Conservation (phyloP, 2,797 vertebrate genomes). For the Galaxias olidus region DNA sequence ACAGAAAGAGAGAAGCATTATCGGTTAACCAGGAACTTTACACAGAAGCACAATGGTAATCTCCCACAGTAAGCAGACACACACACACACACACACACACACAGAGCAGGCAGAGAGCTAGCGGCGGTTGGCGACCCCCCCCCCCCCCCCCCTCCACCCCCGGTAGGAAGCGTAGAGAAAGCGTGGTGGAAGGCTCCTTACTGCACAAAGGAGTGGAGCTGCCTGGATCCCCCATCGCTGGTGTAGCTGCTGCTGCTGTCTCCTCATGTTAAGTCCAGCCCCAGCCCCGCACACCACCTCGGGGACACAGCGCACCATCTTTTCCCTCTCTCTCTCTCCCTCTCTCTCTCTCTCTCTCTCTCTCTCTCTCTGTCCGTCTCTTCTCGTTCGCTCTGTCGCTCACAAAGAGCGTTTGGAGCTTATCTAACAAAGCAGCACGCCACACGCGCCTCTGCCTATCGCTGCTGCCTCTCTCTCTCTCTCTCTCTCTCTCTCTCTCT, state of each 20-base stretch:
- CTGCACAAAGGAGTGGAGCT: constrained; percentile 75
- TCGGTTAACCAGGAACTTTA: constrained; percentile 2
- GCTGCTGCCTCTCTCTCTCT: constrained; percentile 30
- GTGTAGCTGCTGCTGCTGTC: no score
- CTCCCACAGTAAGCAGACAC: background rate
- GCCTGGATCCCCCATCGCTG: constrained; percentile 73
- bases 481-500: constrained; percentile 9
- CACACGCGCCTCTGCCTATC: constrained; percentile 69
- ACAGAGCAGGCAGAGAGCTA: constrained; percentile 39
- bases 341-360: constrained; percentile 27
- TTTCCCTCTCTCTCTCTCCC: constrained; percentile 53
- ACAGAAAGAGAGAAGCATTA: background rate
- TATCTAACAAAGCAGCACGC: constrained; percentile 84
- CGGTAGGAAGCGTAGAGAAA: constrained; percentile 47
- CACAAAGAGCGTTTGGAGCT: constrained; percentile 72
- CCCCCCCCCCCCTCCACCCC: constrained; percentile 39
- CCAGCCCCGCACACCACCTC: constrained; percentile 57
- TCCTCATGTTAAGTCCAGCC: constrained; percentile 68
- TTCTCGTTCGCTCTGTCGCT: constrained; percentile 43
- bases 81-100: background rate
- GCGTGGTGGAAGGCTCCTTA: constrained; percentile 71
- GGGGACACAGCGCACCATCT: constrained; percentile 74
- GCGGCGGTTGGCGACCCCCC: constrained; percentile 42
- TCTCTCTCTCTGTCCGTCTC: constrained; percentile 55
- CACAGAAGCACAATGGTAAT: background rate